Evolutionary conservation across 2,797 vertebrate genomes (phyloP), one percentile per base, ranked within the genome.

Genomic region (Scolopax bukidnonensis): DNA sequence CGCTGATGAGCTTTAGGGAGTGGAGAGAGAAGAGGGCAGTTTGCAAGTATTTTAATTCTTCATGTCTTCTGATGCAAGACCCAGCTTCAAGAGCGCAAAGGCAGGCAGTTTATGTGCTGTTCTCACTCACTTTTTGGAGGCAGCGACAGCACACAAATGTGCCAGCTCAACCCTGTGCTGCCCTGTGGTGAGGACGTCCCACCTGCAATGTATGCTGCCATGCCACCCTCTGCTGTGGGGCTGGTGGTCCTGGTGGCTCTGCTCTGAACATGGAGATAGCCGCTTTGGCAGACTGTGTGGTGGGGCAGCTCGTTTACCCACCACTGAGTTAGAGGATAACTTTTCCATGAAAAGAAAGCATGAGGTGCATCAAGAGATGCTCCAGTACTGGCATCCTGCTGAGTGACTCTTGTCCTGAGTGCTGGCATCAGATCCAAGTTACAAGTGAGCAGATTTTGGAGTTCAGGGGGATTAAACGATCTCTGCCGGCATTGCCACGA

Each of bases 271-370:
- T 2, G 1, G 63, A 23, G 14, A 65, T 9, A 28, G 54, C 21
- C 2, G 3, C 23, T 15, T 30, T 38, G 28, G n/a, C 0, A 0
- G 73, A 23, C 23, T 8, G 23, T 4, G 9, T 27, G 28, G 32
- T 68, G 65, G 11, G 40, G 16, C 67, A 84, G 18, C 45, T 87
- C 50, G 16, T 64, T 76, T 75, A 70, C 53, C 23, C 50, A 36
- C 12, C 11, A 9, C 74, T 71, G 80, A 73, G 73, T 41, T 81
- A 45, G 41, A 32, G 33, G 12, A 82, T 28, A 63, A 73, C 30
- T 86, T 80, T 90, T 75, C 28, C 77, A 50, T 0, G 0, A 38
- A 83, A 59, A 36, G 16, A 63, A 73, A 61, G 6, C 0, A 0
- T 54, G 63, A 8, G 3, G 38, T 4, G 3, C 5, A 6, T 63